Percentiles rank a stretch among this genome's conserved stretches.
These are phyloP conservation scores for Sylvilagus bachmani DNA, from an alignment of 2,113 vertebrate genomes.

Conservation along the genomic window DNA sequence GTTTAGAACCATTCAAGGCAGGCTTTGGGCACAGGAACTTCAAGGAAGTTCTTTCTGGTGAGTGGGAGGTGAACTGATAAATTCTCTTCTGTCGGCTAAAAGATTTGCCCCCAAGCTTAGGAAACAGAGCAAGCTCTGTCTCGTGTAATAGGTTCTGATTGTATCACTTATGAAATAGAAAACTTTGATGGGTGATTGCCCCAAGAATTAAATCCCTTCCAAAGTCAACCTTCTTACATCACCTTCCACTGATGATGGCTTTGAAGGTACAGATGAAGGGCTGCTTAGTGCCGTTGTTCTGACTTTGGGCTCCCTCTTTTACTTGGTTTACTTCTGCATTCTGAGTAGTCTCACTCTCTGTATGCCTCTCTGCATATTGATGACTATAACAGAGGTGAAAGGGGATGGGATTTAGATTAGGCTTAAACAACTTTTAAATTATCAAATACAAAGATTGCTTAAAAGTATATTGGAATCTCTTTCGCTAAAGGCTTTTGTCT, in stretches of 20 bases:
- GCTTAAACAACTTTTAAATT: not conserved
- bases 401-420: not conserved
- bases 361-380: not conserved
- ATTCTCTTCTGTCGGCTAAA: constrained; percentile 54
- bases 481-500: constrained; percentile 17
- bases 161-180: constrained; percentile 46
- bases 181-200: not conserved
- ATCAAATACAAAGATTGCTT: constrained; percentile 5
- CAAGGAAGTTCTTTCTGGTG: not conserved
- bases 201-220: constrained; percentile 58
- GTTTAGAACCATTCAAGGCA: not conserved
- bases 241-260: not conserved
- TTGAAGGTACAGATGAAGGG: not conserved
- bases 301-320: not conserved
- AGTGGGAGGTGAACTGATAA: constrained; percentile 58
- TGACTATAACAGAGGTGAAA: not conserved
- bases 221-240: constrained; percentile 57
- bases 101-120: constrained; percentile 66
- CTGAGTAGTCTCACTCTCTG: not conserved
- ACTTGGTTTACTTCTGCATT: not conserved
- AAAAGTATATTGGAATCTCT: constrained; percentile 19
- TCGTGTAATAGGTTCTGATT: constrained; percentile 56
- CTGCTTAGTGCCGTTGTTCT: not conserved
- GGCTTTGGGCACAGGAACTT: not conserved
- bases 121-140: constrained; percentile 70